phyloP scores from a whole-genome alignment of 1,140 invertebrate species.

The Caerostris darwini region DNA sequence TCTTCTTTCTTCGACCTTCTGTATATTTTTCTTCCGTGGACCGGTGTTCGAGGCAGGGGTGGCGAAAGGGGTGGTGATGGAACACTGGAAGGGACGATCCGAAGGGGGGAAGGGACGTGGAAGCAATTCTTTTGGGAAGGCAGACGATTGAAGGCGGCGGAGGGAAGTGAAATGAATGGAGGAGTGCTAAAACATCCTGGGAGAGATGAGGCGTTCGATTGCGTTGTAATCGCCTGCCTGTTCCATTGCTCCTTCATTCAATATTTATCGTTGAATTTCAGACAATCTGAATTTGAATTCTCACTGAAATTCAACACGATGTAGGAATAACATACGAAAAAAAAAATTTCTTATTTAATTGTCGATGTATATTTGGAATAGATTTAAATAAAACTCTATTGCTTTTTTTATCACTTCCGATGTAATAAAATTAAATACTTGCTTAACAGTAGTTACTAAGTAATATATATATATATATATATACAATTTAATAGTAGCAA shows the following conservation, averaged over 20 bases:
- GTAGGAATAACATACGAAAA: no score
- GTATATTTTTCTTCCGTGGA: background rate
- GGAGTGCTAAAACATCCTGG: background rate
- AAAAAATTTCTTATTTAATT: no score
- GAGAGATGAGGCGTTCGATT: background rate
- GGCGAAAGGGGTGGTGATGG: background rate
- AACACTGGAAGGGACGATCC: background rate
- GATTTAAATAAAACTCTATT: no score
- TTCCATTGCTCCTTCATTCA: background rate
- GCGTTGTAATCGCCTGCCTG: background rate
- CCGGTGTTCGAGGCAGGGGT: background rate
- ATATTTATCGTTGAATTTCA: background rate
- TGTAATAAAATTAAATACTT: no score
- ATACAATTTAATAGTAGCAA: no score
- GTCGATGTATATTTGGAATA: no score
- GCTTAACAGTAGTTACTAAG: no score
- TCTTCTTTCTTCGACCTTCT: background rate
- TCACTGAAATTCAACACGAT: no score
- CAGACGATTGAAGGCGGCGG: background rate
- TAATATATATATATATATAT: no score
- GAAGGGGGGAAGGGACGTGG: no score
- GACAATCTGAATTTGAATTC: background rate
- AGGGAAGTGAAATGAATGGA: conserved; percentile 2
- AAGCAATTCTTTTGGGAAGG: background rate
- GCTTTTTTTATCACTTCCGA: no score